A percentile compares a stretch with the other conserved stretches of the same genome.
Evolutionary conservation across 2,888 invertebrate species (phyloP).

Genomic region (Elegia similella): DNA sequence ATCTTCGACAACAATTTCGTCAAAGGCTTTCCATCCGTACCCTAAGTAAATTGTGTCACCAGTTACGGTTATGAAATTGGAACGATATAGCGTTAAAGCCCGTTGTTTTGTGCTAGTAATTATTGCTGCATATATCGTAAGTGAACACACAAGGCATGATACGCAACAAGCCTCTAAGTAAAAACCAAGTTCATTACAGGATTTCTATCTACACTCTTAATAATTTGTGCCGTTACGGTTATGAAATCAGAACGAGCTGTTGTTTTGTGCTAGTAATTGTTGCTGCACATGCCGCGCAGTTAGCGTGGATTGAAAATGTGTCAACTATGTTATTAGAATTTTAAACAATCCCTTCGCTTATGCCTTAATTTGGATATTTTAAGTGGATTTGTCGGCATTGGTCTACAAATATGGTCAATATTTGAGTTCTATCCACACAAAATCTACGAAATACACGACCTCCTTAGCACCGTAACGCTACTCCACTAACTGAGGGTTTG

Average conservation of each 20-base stretch:
- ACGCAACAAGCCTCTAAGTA: too few species aligned
- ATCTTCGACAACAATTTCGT: not conserved
- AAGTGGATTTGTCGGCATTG: too few species aligned
- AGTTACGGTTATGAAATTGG: slow-evolving; percentile 64
- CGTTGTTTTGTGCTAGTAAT: slow-evolving; percentile 60
- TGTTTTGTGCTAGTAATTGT: slow-evolving; percentile 59
- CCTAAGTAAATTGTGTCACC: not conserved
- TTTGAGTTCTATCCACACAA: too few species aligned
- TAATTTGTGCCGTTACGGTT: slow-evolving; percentile 50
- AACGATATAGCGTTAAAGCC: slow-evolving; percentile 50
- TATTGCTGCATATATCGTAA: slow-evolving; percentile 51
- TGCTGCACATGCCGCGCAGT: slow-evolving; percentile 44
- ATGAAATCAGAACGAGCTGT: slow-evolving; percentile 58
- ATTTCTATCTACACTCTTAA: not conserved
- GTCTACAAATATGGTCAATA: too few species aligned
- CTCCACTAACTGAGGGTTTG: too few species aligned
- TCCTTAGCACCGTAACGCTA: too few species aligned
- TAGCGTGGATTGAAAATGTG: slow-evolving; percentile 26
- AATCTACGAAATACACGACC: too few species aligned
- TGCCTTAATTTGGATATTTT: too few species aligned
- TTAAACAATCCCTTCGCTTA: not conserved
- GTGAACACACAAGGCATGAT: too few species aligned
- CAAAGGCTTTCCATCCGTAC: not conserved
- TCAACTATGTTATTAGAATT: slow-evolving; percentile 11
- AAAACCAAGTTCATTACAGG: not conserved